A percentile compares a stretch with the other conserved stretches of the same genome.
These are phyloP conservation scores for Erythrocebus patas DNA, from an alignment of 2,113 vertebrate species.

Conservation along the genomic window DNA sequence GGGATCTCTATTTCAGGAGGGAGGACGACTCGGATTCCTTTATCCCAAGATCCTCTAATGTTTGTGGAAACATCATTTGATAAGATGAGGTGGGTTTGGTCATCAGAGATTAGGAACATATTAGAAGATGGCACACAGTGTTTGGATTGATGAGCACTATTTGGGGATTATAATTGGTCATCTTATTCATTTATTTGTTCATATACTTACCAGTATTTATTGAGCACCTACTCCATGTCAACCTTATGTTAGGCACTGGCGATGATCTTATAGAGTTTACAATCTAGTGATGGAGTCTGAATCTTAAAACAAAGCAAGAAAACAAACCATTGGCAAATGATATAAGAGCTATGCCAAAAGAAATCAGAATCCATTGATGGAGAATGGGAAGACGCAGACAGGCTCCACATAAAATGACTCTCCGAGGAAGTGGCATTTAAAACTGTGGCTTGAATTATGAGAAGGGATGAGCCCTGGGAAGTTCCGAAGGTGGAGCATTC, in stretches of 20 bases:
- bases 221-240: background rate
- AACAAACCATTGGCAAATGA: background rate
- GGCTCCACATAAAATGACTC: too few relatives aligned
- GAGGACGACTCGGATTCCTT: background rate
- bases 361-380: background rate
- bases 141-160: background rate
- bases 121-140: fast-evolving
- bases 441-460: background rate
- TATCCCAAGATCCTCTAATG: background rate
- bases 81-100: background rate
- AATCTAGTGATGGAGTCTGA: background rate
- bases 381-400: background rate
- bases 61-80: too few relatives aligned
- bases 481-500: background rate
- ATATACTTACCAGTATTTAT: background rate
- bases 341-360: background rate
- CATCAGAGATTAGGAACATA: background rate
- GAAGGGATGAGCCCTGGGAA: background rate
- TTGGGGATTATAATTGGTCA: background rate
- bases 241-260: background rate
- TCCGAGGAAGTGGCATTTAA: background rate
- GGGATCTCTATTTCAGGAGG: background rate
- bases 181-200: background rate
- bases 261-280: background rate
- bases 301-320: background rate